Evolutionary conservation across 1,140 invertebrate species (phyloP).

Genomic region (Drosophila tropicalis): DNA sequence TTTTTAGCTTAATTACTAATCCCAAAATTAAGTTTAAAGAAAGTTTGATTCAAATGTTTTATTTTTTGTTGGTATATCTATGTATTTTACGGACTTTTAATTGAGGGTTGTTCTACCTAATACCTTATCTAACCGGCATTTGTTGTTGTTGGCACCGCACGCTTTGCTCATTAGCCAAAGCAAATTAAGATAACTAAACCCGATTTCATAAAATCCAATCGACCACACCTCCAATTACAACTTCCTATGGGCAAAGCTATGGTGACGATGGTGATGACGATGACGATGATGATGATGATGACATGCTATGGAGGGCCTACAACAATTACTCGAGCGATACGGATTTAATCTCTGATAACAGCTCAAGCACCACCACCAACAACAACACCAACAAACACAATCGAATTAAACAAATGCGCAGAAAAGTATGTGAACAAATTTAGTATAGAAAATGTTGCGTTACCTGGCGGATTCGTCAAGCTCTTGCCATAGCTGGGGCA

Average conservation of each 20-base stretch:
- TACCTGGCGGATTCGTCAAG: constrained; percentile 9
- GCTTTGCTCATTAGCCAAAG: not conserved
- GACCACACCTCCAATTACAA: constrained; percentile 11
- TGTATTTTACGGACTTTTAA: not conserved
- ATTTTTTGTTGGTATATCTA: no score
- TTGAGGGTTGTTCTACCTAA: not conserved
- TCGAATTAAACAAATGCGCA: constrained; percentile 38
- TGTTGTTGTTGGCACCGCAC: no score
- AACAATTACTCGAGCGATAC: constrained; percentile 22
- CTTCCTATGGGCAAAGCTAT: constrained; percentile 15
- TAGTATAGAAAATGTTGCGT: constrained; percentile 25
- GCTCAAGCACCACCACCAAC: constrained; percentile 5
- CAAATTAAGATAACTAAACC: constrained; percentile 6
- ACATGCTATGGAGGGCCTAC: not conserved
- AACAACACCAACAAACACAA: constrained; percentile 1
- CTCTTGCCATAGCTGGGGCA: not conserved
- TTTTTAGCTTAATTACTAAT: no score
- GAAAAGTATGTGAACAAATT: constrained; percentile 25
- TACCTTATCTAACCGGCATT: not conserved
- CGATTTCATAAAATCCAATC: constrained; percentile 8
- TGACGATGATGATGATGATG: not conserved
- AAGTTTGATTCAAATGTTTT: no score
- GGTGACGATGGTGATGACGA: not conserved
- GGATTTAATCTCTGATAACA: constrained; percentile 44
- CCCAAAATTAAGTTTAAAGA: no score